These are phyloP conservation scores for Sebastes cheni DNA, from an alignment of 2,797 vertebrate genomes.

Conservation along the genomic window DNA sequence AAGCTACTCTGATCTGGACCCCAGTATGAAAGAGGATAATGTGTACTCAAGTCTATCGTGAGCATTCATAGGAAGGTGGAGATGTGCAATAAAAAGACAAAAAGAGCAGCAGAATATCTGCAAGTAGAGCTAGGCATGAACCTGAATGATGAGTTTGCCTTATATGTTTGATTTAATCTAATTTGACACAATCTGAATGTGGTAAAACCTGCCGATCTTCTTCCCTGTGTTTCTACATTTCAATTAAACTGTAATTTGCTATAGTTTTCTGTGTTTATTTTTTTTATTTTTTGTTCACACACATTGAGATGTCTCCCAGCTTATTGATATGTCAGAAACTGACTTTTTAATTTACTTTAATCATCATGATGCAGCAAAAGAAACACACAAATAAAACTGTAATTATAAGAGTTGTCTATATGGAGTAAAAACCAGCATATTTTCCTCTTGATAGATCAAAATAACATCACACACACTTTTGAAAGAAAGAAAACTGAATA, in stretches of 20 bases:
- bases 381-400: neutral
- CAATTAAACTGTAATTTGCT: neutral
- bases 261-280: neutral
- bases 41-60: constrained; percentile 64
- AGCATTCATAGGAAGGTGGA: neutral
- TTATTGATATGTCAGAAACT: neutral
- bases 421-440: neutral
- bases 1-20: constrained; percentile 64
- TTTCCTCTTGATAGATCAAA: neutral
- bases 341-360: neutral
- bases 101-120: neutral
- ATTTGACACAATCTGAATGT: neutral
- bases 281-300: neutral
- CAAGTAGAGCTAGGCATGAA: neutral
- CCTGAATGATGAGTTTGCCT: neutral
- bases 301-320: neutral
- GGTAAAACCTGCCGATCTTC: neutral
- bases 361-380: neutral
- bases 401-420: neutral
- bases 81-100: constrained; percentile 2
- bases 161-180: neutral
- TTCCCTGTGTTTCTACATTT: neutral
- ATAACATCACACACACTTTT: neutral
- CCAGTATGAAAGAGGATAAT: constrained; percentile 13
- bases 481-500: neutral